Percentiles rank a stretch among this genome's conserved stretches.
These are phyloP conservation scores for Leucosticte australis DNA, from an alignment of 2,113 vertebrate genomes.

Conservation along the genomic window DNA sequence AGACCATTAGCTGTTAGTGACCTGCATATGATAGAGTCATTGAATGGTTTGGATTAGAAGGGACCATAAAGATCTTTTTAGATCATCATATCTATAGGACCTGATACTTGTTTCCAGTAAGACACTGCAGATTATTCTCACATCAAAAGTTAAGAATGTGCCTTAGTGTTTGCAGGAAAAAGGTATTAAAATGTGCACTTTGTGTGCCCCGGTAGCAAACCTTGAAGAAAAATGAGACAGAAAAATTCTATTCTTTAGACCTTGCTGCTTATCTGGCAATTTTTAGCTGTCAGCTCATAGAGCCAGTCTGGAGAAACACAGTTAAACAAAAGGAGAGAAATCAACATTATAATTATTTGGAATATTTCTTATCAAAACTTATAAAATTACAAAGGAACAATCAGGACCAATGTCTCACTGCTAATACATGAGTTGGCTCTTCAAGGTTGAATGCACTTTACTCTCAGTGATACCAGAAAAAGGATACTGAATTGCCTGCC, in stretches of 20 bases:
- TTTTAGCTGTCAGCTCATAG: slow-evolving; percentile 1
- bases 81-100: neutral
- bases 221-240: slow-evolving; percentile 25
- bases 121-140: neutral
- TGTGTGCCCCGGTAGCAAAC: neutral
- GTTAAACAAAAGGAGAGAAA: neutral
- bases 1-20: neutral
- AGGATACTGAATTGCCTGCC: neutral
- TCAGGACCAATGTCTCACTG: neutral
- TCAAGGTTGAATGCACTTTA: neutral
- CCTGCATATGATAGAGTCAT: neutral
- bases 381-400: neutral
- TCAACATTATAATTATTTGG: neutral
- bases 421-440: neutral
- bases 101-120: neutral
- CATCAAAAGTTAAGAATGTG: slow-evolving; percentile 27
- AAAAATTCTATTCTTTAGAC: neutral
- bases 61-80: neutral
- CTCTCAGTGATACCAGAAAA: neutral
- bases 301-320: neutral
- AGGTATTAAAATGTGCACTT: slow-evolving; percentile 2
- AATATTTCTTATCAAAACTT: neutral
- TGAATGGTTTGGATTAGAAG: neutral
- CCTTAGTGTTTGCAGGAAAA: slow-evolving; percentile 24
- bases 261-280: neutral